These are phyloP conservation scores for Drosophila melanosoma DNA, from an alignment of 2,888 invertebrate genomes.

Conservation along the genomic window DNA sequence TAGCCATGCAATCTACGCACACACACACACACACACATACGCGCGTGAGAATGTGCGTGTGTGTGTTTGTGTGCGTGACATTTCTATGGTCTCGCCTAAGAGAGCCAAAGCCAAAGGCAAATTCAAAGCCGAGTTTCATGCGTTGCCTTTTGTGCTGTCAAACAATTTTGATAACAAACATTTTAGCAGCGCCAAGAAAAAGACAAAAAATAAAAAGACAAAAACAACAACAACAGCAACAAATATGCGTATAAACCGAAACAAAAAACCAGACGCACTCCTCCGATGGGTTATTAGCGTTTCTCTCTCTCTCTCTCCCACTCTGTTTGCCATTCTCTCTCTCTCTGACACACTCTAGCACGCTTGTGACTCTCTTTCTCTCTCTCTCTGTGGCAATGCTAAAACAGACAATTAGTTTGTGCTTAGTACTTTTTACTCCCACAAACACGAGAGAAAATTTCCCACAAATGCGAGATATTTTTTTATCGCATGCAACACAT, in stretches of 20 bases:
- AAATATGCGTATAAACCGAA: slow-evolving; percentile 45
- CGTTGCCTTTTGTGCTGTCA: slow-evolving; percentile 16
- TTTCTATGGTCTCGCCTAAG: slow-evolving; percentile 8
- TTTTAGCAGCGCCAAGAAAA: slow-evolving; percentile 53
- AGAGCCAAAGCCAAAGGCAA: slow-evolving; percentile 16
- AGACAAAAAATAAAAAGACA: slow-evolving; percentile 25
- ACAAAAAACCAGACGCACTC: slow-evolving; percentile 16
- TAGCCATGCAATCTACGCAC: slow-evolving; percentile 64
- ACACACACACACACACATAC: slow-evolving; percentile 10
- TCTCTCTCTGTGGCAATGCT: background rate
- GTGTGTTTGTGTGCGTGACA: slow-evolving; percentile 10
- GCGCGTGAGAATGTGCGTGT: background rate
- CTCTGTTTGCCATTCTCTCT: background rate
- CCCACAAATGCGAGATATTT: slow-evolving; percentile 23
- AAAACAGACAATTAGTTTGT: slow-evolving; percentile 29
- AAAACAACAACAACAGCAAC: background rate
- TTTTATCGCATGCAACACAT: slow-evolving; percentile 44
- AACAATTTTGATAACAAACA: slow-evolving; percentile 41
- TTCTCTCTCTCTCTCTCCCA: background rate
- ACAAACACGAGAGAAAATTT: slow-evolving; percentile 39
- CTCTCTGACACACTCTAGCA: background rate
- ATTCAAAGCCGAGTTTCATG: slow-evolving; percentile 11
- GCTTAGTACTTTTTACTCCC: slow-evolving; percentile 43
- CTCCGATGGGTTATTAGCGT: slow-evolving; percentile 24
- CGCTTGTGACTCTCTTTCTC: background rate